These are phyloP conservation scores for Drosophila nannoptera DNA, from an alignment of 1,140 invertebrate species.

Conservation along the genomic window DNA sequence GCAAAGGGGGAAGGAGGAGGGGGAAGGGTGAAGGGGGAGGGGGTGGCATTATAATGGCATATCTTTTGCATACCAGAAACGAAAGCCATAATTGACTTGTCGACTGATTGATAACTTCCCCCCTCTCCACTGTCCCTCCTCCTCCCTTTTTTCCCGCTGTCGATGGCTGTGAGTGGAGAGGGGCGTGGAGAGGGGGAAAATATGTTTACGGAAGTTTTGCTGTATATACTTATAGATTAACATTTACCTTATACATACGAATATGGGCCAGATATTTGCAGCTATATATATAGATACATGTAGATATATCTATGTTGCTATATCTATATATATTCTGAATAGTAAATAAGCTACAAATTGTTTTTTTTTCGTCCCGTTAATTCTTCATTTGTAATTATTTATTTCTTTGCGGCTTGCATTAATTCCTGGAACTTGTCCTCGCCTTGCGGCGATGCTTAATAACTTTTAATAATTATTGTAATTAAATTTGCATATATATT, in stretches of 20 bases:
- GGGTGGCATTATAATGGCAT: conserved; percentile 11
- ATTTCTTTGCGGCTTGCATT: neutral
- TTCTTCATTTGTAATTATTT: neutral
- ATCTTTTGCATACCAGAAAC: conserved; percentile 30
- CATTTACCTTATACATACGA: too few relatives aligned
- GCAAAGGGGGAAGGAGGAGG: neutral
- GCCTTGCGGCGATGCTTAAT: neutral
- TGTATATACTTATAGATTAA: too few relatives aligned
- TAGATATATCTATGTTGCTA: too few relatives aligned
- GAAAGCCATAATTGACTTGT: conserved; percentile 18
- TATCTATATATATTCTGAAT: neutral
- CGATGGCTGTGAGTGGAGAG: too few relatives aligned
- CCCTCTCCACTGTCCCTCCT: too few relatives aligned
- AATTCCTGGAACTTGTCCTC: neutral
- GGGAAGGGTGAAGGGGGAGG: neutral
- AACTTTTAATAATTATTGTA: neutral
- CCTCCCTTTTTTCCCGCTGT: too few relatives aligned
- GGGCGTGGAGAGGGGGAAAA: too few relatives aligned
- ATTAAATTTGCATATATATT: neutral
- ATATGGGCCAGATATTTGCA: too few relatives aligned
- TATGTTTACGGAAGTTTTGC: too few relatives aligned
- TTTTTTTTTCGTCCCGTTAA: too few relatives aligned
- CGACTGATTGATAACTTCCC: conserved; percentile 11
- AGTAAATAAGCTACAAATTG: too few relatives aligned
- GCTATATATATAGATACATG: too few relatives aligned